Conservation (phyloP, 2,797 vertebrate species). For the Nothura maculosa region DNA sequence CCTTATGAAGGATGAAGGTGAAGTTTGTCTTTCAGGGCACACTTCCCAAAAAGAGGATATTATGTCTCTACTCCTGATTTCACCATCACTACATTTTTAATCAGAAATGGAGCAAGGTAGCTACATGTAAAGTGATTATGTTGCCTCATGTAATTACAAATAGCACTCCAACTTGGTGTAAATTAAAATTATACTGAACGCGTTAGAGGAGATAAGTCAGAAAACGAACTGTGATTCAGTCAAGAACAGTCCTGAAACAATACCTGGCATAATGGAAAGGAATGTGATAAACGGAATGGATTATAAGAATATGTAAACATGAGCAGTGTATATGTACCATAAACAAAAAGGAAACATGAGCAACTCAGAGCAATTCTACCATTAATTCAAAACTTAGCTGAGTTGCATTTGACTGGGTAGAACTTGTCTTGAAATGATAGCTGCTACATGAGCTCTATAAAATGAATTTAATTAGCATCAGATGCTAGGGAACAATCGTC, state of each 20-base stretch:
- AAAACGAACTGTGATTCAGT: background rate
- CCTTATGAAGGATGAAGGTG: rapidly evolving
- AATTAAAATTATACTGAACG: background rate
- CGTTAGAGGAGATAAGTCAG: background rate
- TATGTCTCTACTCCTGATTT: rapidly evolving
- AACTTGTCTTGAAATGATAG: background rate
- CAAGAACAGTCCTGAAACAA: background rate
- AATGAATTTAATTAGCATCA: background rate
- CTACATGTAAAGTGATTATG: background rate
- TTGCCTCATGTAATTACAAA: background rate
- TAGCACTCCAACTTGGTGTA: background rate
- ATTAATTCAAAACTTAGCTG: background rate
- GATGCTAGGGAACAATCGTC: background rate
- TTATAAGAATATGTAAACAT: background rate
- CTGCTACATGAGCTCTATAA: background rate
- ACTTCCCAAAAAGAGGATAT: background rate
- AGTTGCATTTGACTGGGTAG: background rate
- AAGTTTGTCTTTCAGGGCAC: background rate
- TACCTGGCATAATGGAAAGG: background rate
- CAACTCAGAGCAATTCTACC: background rate
- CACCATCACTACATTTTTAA: background rate
- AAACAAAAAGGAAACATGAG: background rate
- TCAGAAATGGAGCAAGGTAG: background rate
- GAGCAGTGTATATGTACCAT: background rate
- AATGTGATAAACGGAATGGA: background rate